Evolutionary conservation across 92 coral and sea anemone genomes (phyloP), one percentile per base, ranked within the genome.

Genomic region (Bergia sp.): DNA sequence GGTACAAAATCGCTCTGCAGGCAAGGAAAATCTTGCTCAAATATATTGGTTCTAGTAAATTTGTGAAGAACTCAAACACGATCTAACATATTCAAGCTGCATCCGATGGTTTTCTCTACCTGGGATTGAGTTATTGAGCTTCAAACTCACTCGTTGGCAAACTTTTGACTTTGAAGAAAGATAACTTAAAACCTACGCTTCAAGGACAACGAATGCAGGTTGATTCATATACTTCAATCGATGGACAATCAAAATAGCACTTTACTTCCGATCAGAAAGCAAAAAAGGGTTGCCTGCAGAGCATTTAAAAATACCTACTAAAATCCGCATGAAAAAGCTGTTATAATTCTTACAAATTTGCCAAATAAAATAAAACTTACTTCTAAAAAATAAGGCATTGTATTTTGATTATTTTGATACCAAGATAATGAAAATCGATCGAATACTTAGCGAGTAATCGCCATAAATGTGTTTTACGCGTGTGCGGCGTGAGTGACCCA

Each of bases 31-130:
- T n/a, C n/a, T n/a, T n/a, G n/a, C n/a, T n/a, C n/a, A n/a, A n/a
- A n/a, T n/a, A n/a, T n/a, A n/a, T n/a, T n/a, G n/a, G n/a, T n/a
- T n/a, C n/a, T n/a, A n/a, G n/a, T n/a, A n/a, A n/a, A n/a, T n/a
- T n/a, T n/a, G n/a, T n/a, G 64, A 55, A 55, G 64, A 55, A 55
- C 64, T 55, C 64, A 64, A 64, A 64, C 71, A 64, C 71, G 71
- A 64, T 1, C 71, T 64, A 64, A 64, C 71, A 64, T 64, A 64
- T 64, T 1, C 71, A 64, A 64, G 7, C 71, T 64, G 71, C 71
- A 64, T 64, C 71, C 71, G 71, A 64, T 64, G 71, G 71, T 64
- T 64, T 64, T 64, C 71, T 64, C 71, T 64, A 64, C 71, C 71
- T 64, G 71, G 71, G 71, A 64, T 64, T 64, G 71, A 64, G 71